Conservation (phyloP, 2,797 vertebrate species). For the Chelmon rostratus region DNA sequence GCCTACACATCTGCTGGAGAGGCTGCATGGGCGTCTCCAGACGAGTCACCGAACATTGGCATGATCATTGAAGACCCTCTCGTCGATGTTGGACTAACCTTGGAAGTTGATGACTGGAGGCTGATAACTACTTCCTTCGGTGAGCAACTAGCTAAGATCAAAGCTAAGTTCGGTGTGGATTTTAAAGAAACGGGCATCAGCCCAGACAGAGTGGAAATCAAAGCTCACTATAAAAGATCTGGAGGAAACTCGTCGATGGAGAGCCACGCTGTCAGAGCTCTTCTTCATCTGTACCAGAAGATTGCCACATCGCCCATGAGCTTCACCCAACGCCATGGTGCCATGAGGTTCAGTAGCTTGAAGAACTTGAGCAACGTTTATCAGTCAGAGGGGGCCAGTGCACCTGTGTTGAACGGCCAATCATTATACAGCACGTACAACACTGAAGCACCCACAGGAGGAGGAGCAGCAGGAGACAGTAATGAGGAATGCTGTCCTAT, state of each 20-base stretch:
- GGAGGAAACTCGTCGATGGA: slow-evolving; percentile 51
- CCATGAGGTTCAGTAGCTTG: slow-evolving; percentile 27
- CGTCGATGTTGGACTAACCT: slow-evolving; percentile 18
- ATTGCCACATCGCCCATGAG: background rate
- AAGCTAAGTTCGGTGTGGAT: slow-evolving; percentile 69
- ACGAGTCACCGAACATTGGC: background rate
- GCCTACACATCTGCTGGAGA: too few relatives aligned
- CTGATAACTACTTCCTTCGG: background rate
- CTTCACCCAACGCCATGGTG: background rate
- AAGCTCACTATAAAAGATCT: background rate
- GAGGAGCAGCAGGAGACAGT: background rate
- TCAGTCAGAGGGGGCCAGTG: slow-evolving; percentile 14
- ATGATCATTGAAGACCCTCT: slow-evolving; percentile 62
- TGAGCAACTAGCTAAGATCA: slow-evolving; percentile 36
- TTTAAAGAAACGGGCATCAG: background rate
- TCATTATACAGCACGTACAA: rapidly evolving
- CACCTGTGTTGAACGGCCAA: background rate
- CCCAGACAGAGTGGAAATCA: slow-evolving; percentile 49
- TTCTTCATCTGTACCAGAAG: slow-evolving; percentile 79
- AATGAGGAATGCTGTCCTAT: slow-evolving; percentile 63
- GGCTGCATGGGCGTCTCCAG: background rate
- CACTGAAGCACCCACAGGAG: background rate
- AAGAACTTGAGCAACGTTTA: slow-evolving; percentile 14
- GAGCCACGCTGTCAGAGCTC: slow-evolving; percentile 75
- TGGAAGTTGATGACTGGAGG: slow-evolving; percentile 61